Conservation (phyloP, 1,140 invertebrate genomes). For the Ladona fulva region DNA sequence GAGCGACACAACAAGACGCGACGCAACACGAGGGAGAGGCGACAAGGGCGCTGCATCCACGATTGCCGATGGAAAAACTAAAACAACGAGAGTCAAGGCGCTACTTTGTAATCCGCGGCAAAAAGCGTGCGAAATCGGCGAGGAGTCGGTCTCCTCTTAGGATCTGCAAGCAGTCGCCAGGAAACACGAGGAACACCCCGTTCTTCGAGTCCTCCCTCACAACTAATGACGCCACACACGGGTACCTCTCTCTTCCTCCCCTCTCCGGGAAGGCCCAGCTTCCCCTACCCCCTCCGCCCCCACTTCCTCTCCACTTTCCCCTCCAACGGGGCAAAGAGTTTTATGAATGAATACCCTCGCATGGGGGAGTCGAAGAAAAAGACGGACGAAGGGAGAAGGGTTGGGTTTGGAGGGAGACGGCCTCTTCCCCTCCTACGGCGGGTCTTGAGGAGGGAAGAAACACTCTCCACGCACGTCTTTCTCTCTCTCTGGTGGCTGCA, state of each 20-base stretch:
- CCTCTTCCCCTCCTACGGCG: too few relatives aligned
- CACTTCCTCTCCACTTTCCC: too few relatives aligned
- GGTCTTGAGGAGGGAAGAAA: too few relatives aligned
- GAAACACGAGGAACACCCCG: not conserved
- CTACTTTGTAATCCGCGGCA: too few relatives aligned
- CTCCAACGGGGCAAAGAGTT: not conserved
- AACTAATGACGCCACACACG: not conserved
- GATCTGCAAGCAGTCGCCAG: too few relatives aligned
- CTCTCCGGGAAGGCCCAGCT: not conserved
- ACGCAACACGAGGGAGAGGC: too few relatives aligned
- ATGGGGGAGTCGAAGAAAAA: not conserved
- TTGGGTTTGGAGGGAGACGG: not conserved
- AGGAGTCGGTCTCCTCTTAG: too few relatives aligned
- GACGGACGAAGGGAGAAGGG: not conserved
- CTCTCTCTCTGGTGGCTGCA: not conserved
- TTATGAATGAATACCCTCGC: slow-evolving; percentile 9
- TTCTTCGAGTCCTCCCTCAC: not conserved
- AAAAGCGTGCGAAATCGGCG: too few relatives aligned
- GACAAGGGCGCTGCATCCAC: too few relatives aligned
- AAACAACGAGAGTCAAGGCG: too few relatives aligned
- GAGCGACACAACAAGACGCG: too few relatives aligned
- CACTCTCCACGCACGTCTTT: not conserved
- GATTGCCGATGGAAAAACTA: too few relatives aligned
- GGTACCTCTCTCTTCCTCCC: not conserved
- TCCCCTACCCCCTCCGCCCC: not conserved